Base-by-base conservation (phyloP, 2,797 vertebrate species). In the Diceros bicornis region DNA sequence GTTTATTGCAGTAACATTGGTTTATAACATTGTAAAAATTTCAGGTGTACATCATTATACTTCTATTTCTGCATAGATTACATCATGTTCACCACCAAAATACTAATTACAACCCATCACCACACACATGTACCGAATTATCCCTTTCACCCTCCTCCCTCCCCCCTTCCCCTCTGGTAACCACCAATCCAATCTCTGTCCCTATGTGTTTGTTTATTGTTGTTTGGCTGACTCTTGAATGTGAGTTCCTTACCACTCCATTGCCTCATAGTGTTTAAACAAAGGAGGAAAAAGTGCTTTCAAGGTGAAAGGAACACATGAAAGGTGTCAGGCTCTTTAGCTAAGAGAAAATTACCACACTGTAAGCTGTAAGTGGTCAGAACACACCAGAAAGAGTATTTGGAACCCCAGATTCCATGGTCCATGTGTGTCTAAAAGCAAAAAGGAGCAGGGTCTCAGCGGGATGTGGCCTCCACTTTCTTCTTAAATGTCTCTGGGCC, bases 301-400 rank as follows among this genome's bases (percentile, higher is more conserved):
- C 79, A 62, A 83, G 25, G 50, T 55, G 21, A 74, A 93, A 78
- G 23, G 18, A 64, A 55, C 27, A 68, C 10, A 37, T 50, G 64
- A 78, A 68, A 92, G 23, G 8, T 55, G 2, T 50, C 37, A 55
- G 23, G 41, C 52, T 64, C 52, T 87, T 82, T 62, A 78, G n/a
- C n/a, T 62, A 52, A 89, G 47, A 34, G 69, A 85, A 84, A 68
- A 84, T 32, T 2, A 87, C 4, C 29, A 81, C 4, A 47, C 47
- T 77, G 9, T 44, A 91, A 93, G 50, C 5, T 34, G 23, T n/a
- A 7, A 75, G 9, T 29, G 37, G 72, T 86, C 32, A 68, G 11
- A 82, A 55, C 17, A 92, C 2, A 89, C 11, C 91, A 95, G 71
- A 69, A 95, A 69, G 25, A 78, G 17, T 47, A 74, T 79, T 29